Conservation (phyloP, 2,797 vertebrate species). For the Arrhamphus sclerolepis region DNA sequence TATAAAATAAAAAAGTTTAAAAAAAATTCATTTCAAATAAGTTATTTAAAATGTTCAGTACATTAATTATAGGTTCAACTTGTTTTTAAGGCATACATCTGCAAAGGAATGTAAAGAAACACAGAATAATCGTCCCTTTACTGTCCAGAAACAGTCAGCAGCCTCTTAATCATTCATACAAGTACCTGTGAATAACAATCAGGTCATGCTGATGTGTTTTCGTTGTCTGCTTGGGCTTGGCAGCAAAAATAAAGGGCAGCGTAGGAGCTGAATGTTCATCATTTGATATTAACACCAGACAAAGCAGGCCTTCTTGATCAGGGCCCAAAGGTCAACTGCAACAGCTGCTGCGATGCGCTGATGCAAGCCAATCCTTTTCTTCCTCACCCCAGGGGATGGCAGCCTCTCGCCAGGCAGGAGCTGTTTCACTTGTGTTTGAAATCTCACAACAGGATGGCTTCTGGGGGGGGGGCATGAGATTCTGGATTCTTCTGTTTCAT, state of each 20-base stretch:
- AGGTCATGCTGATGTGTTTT: slow-evolving; percentile 54
- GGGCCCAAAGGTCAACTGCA: slow-evolving; percentile 71
- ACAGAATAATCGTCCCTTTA: slow-evolving; percentile 12
- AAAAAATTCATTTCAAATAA: background rate
- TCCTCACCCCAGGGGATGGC: slow-evolving; percentile 37
- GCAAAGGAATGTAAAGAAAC: background rate
- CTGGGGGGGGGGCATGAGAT: background rate
- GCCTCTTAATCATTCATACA: slow-evolving; percentile 56
- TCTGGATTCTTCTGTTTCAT: background rate
- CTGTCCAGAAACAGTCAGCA: slow-evolving; percentile 43
- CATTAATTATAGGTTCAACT: background rate
- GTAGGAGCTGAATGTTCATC: slow-evolving; percentile 67
- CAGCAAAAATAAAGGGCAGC: slow-evolving; percentile 61
- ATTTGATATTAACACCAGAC: slow-evolving; percentile 73
- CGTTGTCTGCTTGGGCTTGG: slow-evolving; percentile 63
- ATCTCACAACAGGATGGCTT: slow-evolving; percentile 24
- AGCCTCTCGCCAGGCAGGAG: slow-evolving; percentile 28
- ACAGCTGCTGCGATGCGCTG: slow-evolving; percentile 60
- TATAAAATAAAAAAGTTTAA: background rate
- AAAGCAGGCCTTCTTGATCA: slow-evolving; percentile 75
- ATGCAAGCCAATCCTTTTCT: slow-evolving; percentile 43
- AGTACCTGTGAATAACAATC: slow-evolving; percentile 59
- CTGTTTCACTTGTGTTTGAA: slow-evolving; percentile 16
- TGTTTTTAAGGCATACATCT: background rate
- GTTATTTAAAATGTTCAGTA: background rate